A percentile compares a stretch with the other conserved stretches of the same genome.
Evolutionary conservation across 1,140 invertebrate species (phyloP).

Genomic region (Neotoxoptera formosana): DNA sequence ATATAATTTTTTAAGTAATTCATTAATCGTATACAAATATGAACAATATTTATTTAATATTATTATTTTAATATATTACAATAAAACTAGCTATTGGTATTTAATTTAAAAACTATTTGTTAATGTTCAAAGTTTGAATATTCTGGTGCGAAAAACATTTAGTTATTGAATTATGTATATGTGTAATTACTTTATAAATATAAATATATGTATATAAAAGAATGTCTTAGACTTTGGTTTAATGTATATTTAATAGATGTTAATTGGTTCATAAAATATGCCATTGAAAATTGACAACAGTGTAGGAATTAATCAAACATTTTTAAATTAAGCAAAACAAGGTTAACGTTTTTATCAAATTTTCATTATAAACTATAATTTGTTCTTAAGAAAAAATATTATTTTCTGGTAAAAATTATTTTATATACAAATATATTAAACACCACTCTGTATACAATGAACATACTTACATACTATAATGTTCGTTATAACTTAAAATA

Average conservation of each 20-base stretch:
- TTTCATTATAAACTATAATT: neutral
- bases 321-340: neutral
- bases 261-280: neutral
- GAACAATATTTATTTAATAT: neutral
- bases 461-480: neutral
- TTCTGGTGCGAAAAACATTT: neutral
- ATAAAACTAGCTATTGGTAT: neutral
- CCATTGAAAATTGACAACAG: neutral
- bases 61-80: neutral
- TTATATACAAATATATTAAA: neutral
- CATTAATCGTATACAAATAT: neutral
- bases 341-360: neutral
- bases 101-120: neutral
- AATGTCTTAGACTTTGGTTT: neutral
- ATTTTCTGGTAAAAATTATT: neutral
- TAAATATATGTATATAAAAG: neutral
- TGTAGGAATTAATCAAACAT: neutral
- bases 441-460: conserved; percentile 26
- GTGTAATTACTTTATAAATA: neutral
- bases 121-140: neutral
- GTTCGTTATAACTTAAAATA: conserved; percentile 26
- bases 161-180: neutral
- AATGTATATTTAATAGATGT: neutral
- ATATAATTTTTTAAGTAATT: neutral
- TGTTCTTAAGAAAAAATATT: neutral